Evolutionary conservation across 2,888 invertebrate species (phyloP), one percentile per base, ranked within the genome.

Genomic region (Rhorus exstirpatorius): DNA sequence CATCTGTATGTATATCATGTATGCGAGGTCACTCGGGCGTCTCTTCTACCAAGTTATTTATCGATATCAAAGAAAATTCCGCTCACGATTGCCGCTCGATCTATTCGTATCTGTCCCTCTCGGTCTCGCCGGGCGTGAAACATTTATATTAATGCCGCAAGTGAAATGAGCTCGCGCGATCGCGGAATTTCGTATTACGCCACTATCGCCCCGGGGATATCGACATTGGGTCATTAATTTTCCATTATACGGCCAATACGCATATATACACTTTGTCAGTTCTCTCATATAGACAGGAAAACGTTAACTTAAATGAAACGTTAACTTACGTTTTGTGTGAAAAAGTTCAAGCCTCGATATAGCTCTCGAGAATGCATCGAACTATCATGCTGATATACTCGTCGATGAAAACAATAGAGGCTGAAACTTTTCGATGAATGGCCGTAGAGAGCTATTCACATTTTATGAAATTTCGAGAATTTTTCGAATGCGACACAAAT

Each of bases 61-160:
- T 63, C 70, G 55, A 70, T 58, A 82, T 78, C 71, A 70, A 78
- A 82, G 68, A 63, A 82, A 78, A 68, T 77, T 81, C 68, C 68
- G 21, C 55, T 74, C 81, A 68, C 72, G 72, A 77, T 72, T 58
- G 46, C 21, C 24, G 44, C 12, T 53, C 61, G 46, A 38, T 68
- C 14, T 58, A 51, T 53, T 26, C 14, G 1, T 53, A 38, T 58
- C 46, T 58, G 35, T 71, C 51, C 3, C n/a, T 12, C 68, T 21
- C 67, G 75, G n/a, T 67, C 65, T 51, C 70, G 8, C 12, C 35
- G 24, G 55, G 76, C 71, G 51, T 71, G 61, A 76, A 60, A 65
- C 55, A 65, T 65, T 35, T 60, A 72, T 67, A 72, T 72, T 60
- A 60, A 72, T 51, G 60, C 38, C 21, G 10, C 67, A 51, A 72